phyloP scores from a whole-genome alignment of 1,140 invertebrate genomes.

The Lucilia sericata region DNA sequence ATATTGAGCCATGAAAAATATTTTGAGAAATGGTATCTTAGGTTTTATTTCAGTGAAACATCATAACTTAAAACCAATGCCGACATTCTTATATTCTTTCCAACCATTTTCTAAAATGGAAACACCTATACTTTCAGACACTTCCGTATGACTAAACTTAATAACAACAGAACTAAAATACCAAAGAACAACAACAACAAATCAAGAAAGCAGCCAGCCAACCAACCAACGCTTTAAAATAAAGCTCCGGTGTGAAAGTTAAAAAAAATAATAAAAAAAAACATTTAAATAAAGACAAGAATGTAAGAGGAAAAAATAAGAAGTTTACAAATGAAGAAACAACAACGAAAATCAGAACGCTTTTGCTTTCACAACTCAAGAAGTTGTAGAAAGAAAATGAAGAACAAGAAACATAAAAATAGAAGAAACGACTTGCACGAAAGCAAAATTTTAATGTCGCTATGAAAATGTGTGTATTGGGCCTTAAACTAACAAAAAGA shows the following conservation, averaged over 20 bases:
- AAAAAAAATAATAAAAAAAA: constrained; percentile 31
- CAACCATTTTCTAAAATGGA: not conserved
- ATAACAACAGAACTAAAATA: not conserved
- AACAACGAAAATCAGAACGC: constrained; percentile 41
- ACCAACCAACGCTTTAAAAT: not conserved
- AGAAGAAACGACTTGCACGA: constrained; percentile 6
- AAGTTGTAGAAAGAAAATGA: not conserved
- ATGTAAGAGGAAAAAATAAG: constrained; percentile 19
- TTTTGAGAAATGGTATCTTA: too few species aligned
- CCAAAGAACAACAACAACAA: constrained; percentile 17
- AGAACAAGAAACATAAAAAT: not conserved
- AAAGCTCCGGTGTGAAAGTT: constrained; percentile 45
- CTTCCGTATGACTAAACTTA: constrained; percentile 30
- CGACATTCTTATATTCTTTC: too few species aligned
- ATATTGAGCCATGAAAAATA: too few species aligned
- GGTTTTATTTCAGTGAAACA: too few species aligned
- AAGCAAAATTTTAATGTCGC: not conserved
- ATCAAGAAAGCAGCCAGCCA: not conserved
- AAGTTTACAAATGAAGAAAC: constrained; percentile 28
- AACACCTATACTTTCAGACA: constrained; percentile 18
- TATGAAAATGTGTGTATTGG: not conserved
- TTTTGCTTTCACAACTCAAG: constrained; percentile 45
- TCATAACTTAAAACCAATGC: too few species aligned
- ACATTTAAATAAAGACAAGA: not conserved
- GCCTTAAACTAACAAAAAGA: not conserved